These are phyloP conservation scores for Porphyrio hochstetteri DNA, from an alignment of 2,113 vertebrate species.

Conservation along the genomic window DNA sequence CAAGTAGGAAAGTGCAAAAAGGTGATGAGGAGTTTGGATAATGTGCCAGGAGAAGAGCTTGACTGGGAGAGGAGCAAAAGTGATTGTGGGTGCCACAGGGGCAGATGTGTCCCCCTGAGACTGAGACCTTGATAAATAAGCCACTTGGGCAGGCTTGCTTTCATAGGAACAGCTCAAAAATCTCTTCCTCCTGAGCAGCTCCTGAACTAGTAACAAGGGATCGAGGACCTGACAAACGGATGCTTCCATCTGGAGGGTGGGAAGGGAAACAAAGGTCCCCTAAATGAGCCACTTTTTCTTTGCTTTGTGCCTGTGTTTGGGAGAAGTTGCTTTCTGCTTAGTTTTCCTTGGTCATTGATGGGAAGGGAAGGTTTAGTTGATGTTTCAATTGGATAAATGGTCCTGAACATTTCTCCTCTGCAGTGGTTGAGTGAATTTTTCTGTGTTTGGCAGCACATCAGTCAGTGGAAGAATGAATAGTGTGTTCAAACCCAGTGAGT, in stretches of 20 bases:
- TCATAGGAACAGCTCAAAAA: background rate
- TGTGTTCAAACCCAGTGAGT: background rate
- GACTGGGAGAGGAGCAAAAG: background rate
- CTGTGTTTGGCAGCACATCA: no score
- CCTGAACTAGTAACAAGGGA: no score
- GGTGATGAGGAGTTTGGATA: background rate
- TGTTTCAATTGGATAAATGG: background rate
- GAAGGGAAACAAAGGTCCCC: background rate
- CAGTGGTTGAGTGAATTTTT: background rate
- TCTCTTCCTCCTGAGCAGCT: background rate
- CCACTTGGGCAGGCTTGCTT: background rate
- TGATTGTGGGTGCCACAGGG: rapidly evolving
- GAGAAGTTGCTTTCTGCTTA: background rate
- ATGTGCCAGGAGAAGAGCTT: background rate
- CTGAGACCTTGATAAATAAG: background rate
- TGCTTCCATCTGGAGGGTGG: background rate
- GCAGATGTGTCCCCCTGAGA: background rate
- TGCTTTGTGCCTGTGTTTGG: background rate
- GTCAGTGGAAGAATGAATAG: background rate
- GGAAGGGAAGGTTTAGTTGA: background rate
- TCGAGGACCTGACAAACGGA: background rate
- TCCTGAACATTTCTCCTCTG: background rate
- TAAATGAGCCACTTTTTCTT: background rate
- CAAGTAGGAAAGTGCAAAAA: background rate
- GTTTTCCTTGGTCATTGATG: background rate